Evolutionary conservation across 2,113 vertebrate genomes (phyloP).

Genomic region (Corvus moneduloides): DNA sequence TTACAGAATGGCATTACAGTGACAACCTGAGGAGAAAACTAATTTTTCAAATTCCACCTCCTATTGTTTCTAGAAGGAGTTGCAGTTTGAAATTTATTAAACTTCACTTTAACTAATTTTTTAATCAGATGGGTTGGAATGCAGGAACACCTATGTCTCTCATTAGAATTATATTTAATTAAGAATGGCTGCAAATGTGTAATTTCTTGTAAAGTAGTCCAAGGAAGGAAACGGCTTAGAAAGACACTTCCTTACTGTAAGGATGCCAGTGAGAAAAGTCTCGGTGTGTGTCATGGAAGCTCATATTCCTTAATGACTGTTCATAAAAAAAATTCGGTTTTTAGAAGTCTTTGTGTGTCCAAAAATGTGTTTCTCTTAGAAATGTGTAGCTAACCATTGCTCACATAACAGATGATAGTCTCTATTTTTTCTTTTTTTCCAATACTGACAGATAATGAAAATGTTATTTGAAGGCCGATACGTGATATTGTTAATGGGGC

Average conservation of each 20-base stretch:
- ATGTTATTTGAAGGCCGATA: constrained; percentile 94
- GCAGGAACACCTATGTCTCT: background rate
- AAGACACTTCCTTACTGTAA: background rate
- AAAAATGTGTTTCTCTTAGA: background rate
- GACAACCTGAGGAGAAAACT: background rate
- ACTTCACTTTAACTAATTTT: background rate
- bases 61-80: background rate
- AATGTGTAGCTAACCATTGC: background rate
- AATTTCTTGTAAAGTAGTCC: background rate
- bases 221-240: background rate
- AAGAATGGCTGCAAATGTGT: background rate
- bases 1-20: background rate
- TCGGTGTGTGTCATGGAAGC: background rate
- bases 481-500: constrained; percentile 93
- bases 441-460: constrained; percentile 82
- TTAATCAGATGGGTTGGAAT: background rate
- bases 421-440: background rate
- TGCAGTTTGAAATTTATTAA: background rate
- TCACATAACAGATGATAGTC: background rate
- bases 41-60: background rate
- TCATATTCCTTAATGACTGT: background rate
- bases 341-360: background rate
- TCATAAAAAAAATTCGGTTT: background rate
- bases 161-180: background rate
- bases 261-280: background rate